These are phyloP conservation scores for Holcopasites calliopsidis DNA, from an alignment of 1,140 invertebrate genomes.

Conservation along the genomic window DNA sequence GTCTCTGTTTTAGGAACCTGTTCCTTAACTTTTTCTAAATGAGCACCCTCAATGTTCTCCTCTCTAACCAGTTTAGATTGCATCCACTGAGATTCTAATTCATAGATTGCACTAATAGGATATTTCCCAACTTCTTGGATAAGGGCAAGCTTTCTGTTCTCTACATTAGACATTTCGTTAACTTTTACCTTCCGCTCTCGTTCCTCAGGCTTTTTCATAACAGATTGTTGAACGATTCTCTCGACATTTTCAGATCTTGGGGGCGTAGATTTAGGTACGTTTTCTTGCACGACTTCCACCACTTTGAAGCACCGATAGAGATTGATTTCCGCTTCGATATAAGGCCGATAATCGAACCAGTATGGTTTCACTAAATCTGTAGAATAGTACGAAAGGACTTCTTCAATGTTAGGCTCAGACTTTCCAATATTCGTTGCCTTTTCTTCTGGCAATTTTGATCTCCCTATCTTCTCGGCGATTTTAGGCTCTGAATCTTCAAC, in stretches of 20 bases:
- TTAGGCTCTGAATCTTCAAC: background rate
- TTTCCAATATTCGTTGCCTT: background rate
- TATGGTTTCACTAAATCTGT: slow-evolving; percentile 71
- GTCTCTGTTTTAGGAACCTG: background rate
- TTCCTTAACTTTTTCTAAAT: slow-evolving; percentile 29
- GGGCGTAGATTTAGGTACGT: slow-evolving; percentile 1
- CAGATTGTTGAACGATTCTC: slow-evolving; percentile 66
- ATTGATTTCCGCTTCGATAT: slow-evolving; percentile 68
- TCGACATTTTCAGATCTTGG: slow-evolving; percentile 57
- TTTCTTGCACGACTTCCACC: slow-evolving; percentile 61
- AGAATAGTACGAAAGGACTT: slow-evolving; percentile 21
- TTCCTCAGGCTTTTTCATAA: slow-evolving; percentile 59
- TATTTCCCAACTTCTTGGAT: slow-evolving; percentile 56
- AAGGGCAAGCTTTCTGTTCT: slow-evolving; percentile 22
- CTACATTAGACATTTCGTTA: background rate
- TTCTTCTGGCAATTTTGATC: background rate
- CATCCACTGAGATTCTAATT: slow-evolving; percentile 59
- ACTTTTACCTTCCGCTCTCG: slow-evolving; percentile 3
- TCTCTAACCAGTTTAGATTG: slow-evolving; percentile 35
- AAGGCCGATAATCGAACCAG: slow-evolving; percentile 68
- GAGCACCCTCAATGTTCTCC: background rate
- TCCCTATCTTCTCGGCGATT: background rate
- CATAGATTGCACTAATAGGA: slow-evolving; percentile 52
- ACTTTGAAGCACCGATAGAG: slow-evolving; percentile 69
- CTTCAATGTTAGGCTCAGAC: background rate